These are phyloP conservation scores for Subacronicta megacephala DNA, from an alignment of 2,888 invertebrate genomes.

Conservation along the genomic window DNA sequence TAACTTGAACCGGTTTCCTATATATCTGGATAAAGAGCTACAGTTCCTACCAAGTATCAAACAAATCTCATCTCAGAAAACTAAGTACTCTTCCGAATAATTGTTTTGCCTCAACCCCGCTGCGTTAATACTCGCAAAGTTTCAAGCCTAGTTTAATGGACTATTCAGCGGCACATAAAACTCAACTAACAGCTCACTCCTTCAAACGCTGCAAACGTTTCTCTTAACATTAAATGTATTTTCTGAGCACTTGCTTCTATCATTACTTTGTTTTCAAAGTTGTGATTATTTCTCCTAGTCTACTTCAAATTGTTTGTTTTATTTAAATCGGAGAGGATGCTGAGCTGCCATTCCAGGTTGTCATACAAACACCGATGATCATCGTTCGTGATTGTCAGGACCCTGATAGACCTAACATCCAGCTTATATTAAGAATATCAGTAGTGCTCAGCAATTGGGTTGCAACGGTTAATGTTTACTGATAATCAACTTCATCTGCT, in stretches of 20 bases:
- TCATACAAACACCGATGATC: too few species aligned
- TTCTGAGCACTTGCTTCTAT: slow-evolving; percentile 13
- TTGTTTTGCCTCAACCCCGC: slow-evolving; percentile 13
- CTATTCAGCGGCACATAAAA: slow-evolving; percentile 8
- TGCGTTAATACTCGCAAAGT: slow-evolving; percentile 16
- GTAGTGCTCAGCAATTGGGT: too few species aligned
- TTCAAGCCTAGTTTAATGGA: slow-evolving; percentile 10
- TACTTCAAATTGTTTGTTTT: slow-evolving; percentile 15
- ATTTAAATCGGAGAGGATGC: too few species aligned
- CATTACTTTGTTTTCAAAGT: slow-evolving; percentile 33
- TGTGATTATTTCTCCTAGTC: slow-evolving; percentile 16
- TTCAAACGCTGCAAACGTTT: slow-evolving; percentile 7
- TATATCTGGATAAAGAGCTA: not conserved
- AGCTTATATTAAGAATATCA: too few species aligned
- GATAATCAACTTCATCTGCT: too few species aligned
- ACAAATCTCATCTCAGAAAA: not conserved
- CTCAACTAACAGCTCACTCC: slow-evolving; percentile 5
- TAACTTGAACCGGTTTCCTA: too few species aligned
- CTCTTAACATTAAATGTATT: slow-evolving; percentile 10
- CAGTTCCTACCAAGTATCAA: not conserved
- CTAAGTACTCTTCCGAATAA: not conserved
- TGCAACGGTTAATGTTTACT: not conserved
- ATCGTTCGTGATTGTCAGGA: too few species aligned
- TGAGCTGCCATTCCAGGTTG: too few species aligned
- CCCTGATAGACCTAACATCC: too few species aligned